Percentiles rank a stretch among this genome's conserved stretches.
phyloP scores from a whole-genome alignment of 2,113 vertebrate species.

The Eptesicus fuscus region DNA sequence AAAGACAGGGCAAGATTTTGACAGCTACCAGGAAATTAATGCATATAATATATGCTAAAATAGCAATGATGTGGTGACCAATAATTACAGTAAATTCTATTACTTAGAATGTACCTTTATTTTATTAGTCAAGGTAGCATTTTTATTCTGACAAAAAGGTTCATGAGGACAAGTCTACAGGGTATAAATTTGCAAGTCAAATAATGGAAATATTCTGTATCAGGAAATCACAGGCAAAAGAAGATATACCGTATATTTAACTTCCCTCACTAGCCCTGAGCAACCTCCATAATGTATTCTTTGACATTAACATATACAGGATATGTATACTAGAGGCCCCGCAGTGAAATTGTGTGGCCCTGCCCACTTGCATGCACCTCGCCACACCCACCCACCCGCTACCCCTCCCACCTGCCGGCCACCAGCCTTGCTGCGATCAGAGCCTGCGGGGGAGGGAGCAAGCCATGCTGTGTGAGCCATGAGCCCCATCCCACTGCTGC shows the following conservation, averaged over 20 bases:
- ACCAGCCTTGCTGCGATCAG: too few species aligned
- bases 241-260: background rate
- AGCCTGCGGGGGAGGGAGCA: too few species aligned
- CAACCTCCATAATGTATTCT: background rate
- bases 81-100: conserved; percentile 34
- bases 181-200: background rate
- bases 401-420: too few species aligned
- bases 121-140: background rate
- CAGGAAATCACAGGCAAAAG: background rate
- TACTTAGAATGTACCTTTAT: background rate
- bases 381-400: too few species aligned
- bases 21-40: conserved; percentile 5
- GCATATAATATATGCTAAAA: conserved; percentile 31
- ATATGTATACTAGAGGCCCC: too few species aligned
- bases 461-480: too few species aligned
- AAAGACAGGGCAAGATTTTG: conserved; percentile 30
- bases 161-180: background rate
- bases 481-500: too few species aligned
- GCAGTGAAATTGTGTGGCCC: too few species aligned
- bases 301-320: background rate
- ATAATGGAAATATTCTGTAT: conserved; percentile 7
- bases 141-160: background rate
- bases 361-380: too few species aligned
- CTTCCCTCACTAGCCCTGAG: background rate
- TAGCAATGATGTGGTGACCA: background rate